A percentile compares a stretch with the other conserved stretches of the same genome.
These are phyloP conservation scores for Tribolium freemani DNA, from an alignment of 2,888 invertebrate genomes.

Conservation along the genomic window DNA sequence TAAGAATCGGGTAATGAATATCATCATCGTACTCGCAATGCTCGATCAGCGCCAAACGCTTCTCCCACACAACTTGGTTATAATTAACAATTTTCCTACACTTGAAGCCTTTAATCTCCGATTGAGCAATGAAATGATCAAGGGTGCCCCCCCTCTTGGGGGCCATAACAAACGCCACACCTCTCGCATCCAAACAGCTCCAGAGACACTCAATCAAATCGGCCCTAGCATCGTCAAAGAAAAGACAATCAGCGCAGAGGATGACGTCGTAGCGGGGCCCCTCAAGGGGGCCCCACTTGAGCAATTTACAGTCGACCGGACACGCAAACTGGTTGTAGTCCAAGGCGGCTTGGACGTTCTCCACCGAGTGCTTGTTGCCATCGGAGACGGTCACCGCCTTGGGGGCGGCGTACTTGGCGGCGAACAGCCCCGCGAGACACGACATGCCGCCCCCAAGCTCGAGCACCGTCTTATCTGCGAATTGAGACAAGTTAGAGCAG, in stretches of 20 bases:
- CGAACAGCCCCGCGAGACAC: constrained; percentile 82
- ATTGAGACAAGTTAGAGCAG: constrained; percentile 75
- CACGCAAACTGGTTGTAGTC: constrained; percentile 74
- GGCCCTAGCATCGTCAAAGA: constrained; percentile 81
- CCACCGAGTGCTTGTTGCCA: constrained; percentile 82
- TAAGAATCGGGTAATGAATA: constrained; percentile 79
- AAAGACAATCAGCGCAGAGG: constrained; percentile 84
- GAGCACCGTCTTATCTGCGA: constrained; percentile 77
- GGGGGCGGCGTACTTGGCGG: constrained; percentile 77
- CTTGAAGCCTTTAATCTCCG: constrained; percentile 72
- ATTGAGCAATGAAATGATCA: constrained; percentile 76
- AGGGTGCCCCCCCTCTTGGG: constrained; percentile 82
- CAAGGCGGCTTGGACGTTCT: constrained; percentile 79
- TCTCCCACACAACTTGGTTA: constrained; percentile 77
- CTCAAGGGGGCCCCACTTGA: constrained; percentile 70
- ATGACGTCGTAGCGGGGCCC: constrained; percentile 77
- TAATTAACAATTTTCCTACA: constrained; percentile 74
- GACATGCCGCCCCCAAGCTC: constrained; percentile 91
- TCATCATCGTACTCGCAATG: constrained; percentile 77
- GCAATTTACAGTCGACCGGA: constrained; percentile 70
- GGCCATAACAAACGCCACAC: constrained; percentile 82
- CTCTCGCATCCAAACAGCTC: constrained; percentile 73
- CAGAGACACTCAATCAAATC: constrained; percentile 79
- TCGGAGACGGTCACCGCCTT: constrained; percentile 80
- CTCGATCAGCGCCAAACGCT: constrained; percentile 74